Conservation (phyloP, 2,888 invertebrate genomes). For the Amiota mariae region DNA sequence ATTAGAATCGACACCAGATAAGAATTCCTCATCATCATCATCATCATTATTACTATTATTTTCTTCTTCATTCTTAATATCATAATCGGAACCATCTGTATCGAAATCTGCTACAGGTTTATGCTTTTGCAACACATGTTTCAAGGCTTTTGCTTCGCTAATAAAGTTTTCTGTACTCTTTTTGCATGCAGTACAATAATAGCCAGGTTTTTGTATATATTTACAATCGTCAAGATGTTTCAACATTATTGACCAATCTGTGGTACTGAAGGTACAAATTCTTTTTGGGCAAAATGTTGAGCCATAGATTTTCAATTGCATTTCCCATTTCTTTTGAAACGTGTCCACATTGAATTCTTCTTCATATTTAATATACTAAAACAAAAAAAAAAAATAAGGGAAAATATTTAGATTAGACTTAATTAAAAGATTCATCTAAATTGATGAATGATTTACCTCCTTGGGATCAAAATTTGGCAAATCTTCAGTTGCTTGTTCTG, state of each 20-base stretch:
- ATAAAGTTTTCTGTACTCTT: constrained; percentile 32
- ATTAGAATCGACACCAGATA: constrained; percentile 57
- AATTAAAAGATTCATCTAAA: background rate
- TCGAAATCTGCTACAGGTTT: constrained; percentile 48
- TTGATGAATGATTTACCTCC: constrained; percentile 31
- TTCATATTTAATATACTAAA: constrained; percentile 36
- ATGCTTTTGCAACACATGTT: constrained; percentile 48
- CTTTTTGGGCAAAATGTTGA: constrained; percentile 65
- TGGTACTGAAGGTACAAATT: constrained; percentile 64
- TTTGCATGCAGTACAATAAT: constrained; percentile 54
- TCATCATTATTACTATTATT: constrained; percentile 47
- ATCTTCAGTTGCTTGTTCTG: background rate
- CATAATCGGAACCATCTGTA: constrained; percentile 58
- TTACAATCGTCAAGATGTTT: constrained; percentile 65
- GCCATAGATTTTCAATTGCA: constrained; percentile 55
- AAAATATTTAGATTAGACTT: background rate
- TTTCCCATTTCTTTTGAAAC: constrained; percentile 37
- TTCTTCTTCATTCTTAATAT: constrained; percentile 50
- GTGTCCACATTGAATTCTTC: constrained; percentile 15
- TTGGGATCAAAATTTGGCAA: constrained; percentile 30
- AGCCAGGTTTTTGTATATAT: constrained; percentile 58
- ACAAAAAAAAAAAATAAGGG: too few species aligned
- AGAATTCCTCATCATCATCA: constrained; percentile 49
- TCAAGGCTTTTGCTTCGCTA: constrained; percentile 38
- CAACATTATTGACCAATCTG: constrained; percentile 55